Evolutionary conservation across 2,888 invertebrate species (phyloP).

Genomic region (Acanthosepion lycidas): DNA sequence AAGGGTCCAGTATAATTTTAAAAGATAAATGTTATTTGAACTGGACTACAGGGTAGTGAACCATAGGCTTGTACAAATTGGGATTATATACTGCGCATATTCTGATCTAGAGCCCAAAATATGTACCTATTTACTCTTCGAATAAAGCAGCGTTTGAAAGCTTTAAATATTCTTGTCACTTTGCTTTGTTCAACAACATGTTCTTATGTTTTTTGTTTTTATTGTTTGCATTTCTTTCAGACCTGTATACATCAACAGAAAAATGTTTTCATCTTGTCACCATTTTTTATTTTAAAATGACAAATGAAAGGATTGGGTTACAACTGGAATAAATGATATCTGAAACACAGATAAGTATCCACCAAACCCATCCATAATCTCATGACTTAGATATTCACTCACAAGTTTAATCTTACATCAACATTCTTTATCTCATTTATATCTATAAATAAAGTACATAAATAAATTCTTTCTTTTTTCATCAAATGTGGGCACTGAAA

Average conservation of each 20-base stretch:
- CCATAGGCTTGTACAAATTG: constrained; percentile 43
- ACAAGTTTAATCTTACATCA: too few relatives aligned
- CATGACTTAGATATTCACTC: too few relatives aligned
- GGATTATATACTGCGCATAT: constrained; percentile 45
- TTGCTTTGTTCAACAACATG: neutral
- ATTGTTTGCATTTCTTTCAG: neutral
- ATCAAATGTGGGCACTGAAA: too few relatives aligned
- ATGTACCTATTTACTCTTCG: constrained; percentile 46
- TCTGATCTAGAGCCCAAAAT: constrained; percentile 44
- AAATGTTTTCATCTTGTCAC: neutral
- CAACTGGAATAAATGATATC: too few relatives aligned
- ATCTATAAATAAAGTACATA: too few relatives aligned
- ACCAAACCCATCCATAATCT: too few relatives aligned
- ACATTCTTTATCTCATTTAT: too few relatives aligned
- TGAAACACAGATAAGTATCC: too few relatives aligned
- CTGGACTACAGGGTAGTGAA: constrained; percentile 42
- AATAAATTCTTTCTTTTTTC: too few relatives aligned
- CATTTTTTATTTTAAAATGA: neutral
- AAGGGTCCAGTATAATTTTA: constrained; percentile 44
- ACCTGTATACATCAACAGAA: neutral
- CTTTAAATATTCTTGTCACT: neutral
- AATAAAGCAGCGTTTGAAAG: constrained; percentile 46
- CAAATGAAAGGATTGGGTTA: neutral
- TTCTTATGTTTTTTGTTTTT: neutral
- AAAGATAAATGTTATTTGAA: constrained; percentile 41